These are phyloP conservation scores for Gavia stellata DNA, from an alignment of 2,113 vertebrate species.

Conservation along the genomic window DNA sequence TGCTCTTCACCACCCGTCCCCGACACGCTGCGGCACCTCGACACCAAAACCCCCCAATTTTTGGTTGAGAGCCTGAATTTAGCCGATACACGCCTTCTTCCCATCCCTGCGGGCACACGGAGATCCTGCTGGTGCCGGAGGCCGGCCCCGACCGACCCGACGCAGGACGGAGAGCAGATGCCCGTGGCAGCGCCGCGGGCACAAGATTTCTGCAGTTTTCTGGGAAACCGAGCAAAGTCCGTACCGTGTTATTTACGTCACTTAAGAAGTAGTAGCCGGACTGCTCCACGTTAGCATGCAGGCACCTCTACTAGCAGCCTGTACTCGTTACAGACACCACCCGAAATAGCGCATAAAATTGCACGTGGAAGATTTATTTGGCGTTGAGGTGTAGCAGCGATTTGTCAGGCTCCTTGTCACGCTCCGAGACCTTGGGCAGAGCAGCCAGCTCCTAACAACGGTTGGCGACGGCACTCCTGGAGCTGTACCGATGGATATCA, in stretches of 20 bases:
- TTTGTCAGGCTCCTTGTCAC: not conserved
- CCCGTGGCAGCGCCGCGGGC: rapidly evolving
- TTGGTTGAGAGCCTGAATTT: not conserved
- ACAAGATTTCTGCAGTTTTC: not conserved
- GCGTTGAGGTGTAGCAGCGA: not conserved
- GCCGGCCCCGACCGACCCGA: not conserved
- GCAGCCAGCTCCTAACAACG: not conserved
- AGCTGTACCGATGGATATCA: not conserved
- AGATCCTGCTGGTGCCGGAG: not conserved
- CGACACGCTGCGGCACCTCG: rapidly evolving
- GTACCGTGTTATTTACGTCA: not conserved
- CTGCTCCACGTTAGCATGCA: not conserved
- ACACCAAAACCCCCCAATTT: not conserved
- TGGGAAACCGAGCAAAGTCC: not conserved
- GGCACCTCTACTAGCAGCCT: not conserved
- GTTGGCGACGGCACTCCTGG: not conserved
- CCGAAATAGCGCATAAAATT: not conserved
- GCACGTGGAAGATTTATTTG: not conserved
- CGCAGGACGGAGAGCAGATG: not conserved
- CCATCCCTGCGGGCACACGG: not conserved
- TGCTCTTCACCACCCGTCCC: not conserved
- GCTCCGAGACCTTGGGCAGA: not conserved
- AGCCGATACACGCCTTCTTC: not conserved
- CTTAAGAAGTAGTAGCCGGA: too few species aligned
- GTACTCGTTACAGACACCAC: not conserved